Base-by-base conservation (phyloP, 2,888 invertebrate species). In the Tanypteryx hageni region DNA sequence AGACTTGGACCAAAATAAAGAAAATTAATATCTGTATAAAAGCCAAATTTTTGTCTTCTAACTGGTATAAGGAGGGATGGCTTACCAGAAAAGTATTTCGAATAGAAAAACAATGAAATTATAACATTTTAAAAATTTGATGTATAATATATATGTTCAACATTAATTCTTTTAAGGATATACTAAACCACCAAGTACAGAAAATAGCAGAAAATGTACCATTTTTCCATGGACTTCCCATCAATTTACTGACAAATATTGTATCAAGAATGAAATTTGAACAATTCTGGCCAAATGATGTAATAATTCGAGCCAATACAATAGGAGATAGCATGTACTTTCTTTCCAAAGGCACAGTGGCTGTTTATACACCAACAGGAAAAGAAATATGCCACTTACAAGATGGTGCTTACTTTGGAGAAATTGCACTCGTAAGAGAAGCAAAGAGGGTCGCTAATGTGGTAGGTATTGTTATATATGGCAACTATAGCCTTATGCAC, bases 301-400 rank as follows among this genome's bases (percentile, higher is more conserved):
- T 85, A 16, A 85, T 85, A 14, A 57, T 85, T 31, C 56, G 44
- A 85, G 85, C 85, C 10, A 56, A 58, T 13, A 85, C 85, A 22
- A 85, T 85, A 8, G 85, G 85, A 44, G 58, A 85, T 14, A 85
- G n/a, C 0, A 85, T 85, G 85, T 85, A 31, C 16, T 85, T 85
- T 85, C 58, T 85, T 10, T 56, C 85, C 22, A 56, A 56, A 57
- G 85, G 85, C 56, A 44, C 85, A 56, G 85, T 85, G 11, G 85
- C 85, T 22, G 85, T 85, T 56, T 58, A 13, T 22, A 56, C 85
- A n/a, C 58, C 85, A 57, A 85, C 85, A 85, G 85, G 85, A 58
- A 85, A 56, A 58, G 85, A 85, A 85, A 56, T 85, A 85, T 85
- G 85, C 22, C 85, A 85, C 31, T 58, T 85, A 57, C 58, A 85